These are phyloP conservation scores for Bemisia tabaci DNA, from an alignment of 1,140 invertebrate genomes.

Conservation along the genomic window DNA sequence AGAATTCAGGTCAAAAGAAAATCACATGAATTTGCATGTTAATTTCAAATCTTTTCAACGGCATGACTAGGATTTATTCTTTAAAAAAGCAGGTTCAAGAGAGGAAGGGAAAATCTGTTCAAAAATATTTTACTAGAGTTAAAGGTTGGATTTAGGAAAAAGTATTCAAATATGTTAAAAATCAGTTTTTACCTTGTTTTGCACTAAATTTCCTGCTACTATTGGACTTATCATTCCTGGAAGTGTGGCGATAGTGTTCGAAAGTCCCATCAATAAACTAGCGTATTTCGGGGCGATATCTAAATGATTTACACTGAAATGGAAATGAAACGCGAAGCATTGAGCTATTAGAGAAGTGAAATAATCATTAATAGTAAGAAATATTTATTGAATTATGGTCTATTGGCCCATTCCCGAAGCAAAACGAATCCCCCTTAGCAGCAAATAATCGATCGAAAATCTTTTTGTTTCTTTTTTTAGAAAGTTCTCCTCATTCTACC, in stretches of 20 bases:
- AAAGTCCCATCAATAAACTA: conserved; percentile 71
- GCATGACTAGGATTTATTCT: no score
- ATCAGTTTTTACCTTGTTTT: conserved; percentile 46
- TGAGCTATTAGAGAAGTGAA: conserved; percentile 45
- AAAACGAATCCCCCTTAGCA: not conserved
- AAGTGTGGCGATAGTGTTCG: conserved; percentile 75
- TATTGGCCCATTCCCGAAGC: conserved; percentile 18
- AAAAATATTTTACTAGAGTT: no score
- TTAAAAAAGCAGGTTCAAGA: no score
- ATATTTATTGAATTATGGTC: conserved; percentile 11
- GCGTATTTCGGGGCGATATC: conserved; percentile 74
- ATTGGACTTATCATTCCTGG: conserved; percentile 74
- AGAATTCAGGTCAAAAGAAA: no score
- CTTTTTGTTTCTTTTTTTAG: not conserved
- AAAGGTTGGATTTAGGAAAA: no score
- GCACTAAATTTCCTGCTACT: conserved; percentile 61
- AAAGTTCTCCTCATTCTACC: not conserved
- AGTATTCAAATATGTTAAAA: conserved; percentile 2
- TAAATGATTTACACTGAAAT: conserved; percentile 65
- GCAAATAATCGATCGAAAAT: not conserved
- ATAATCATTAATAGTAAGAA: conserved; percentile 33
- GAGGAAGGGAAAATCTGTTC: no score
- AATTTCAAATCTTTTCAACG: no score
- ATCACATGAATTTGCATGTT: no score
- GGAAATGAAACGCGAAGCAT: conserved; percentile 36